phyloP scores from a whole-genome alignment of 1,140 invertebrate genomes.

The Zaprionus tsacasi region DNA sequence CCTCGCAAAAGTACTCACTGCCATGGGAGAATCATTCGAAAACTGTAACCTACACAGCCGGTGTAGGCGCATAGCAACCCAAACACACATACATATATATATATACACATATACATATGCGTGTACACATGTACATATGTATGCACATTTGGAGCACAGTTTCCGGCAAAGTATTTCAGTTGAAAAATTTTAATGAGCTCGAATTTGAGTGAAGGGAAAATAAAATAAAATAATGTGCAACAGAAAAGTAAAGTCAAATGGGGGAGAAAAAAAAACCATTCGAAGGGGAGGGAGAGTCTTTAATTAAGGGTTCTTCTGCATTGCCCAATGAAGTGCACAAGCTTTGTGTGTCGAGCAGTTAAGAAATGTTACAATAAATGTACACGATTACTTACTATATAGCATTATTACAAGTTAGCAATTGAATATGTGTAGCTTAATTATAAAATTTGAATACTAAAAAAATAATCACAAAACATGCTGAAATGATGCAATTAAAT shows the following conservation, averaged over 20 bases:
- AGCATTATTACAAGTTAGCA: not conserved
- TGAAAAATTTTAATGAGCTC: conserved; percentile 81
- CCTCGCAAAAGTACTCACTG: conserved; percentile 28
- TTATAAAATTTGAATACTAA: not conserved
- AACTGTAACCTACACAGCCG: too few species aligned
- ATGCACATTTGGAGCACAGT: conserved; percentile 44
- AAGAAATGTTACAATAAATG: not conserved
- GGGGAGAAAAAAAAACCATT: conserved; percentile 1
- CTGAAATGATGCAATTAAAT: not conserved
- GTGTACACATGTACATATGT: not conserved
- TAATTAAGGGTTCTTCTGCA: conserved; percentile 26
- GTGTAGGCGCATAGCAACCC: too few species aligned
- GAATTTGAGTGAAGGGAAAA: conserved; percentile 48
- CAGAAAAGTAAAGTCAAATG: conserved; percentile 35
- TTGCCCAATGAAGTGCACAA: conserved; percentile 26
- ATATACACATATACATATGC: not conserved
- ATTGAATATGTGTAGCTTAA: too few species aligned
- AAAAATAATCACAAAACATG: not conserved
- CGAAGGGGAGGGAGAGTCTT: conserved; percentile 15
- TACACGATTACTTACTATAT: not conserved
- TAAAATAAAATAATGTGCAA: conserved; percentile 40
- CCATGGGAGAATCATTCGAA: conserved; percentile 1
- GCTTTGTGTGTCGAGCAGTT: not conserved
- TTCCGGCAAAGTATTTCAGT: conserved; percentile 80
- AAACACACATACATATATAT: conserved; percentile 10